These are phyloP conservation scores for Nomia melanderi DNA, from an alignment of 1,140 invertebrate species.

Conservation along the genomic window DNA sequence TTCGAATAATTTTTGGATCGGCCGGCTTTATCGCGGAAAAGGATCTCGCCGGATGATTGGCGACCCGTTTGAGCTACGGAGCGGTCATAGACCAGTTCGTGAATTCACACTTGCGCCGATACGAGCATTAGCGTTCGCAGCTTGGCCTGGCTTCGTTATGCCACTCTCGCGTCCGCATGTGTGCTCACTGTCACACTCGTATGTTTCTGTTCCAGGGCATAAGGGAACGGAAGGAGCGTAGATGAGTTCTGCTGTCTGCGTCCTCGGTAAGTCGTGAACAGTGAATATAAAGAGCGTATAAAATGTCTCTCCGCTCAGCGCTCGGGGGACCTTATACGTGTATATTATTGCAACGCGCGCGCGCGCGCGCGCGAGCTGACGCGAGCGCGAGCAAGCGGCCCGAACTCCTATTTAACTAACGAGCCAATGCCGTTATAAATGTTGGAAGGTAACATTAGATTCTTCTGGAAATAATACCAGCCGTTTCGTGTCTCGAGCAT, in stretches of 20 bases:
- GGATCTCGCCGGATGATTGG: conserved; percentile 22
- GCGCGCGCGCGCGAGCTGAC: no score
- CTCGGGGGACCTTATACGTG: conserved; percentile 7
- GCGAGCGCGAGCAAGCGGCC: no score
- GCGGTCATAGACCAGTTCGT: conserved; percentile 16
- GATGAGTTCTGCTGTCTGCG: conserved; percentile 74
- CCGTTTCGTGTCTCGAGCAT: conserved; percentile 5
- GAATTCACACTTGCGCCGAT: conserved; percentile 38
- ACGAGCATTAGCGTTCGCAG: conserved; percentile 12
- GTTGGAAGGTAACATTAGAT: neutral
- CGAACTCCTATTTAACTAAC: conserved; percentile 38
- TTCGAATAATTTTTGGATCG: neutral
- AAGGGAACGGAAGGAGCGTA: conserved; percentile 70
- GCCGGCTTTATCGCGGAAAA: neutral
- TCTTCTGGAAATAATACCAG: conserved; percentile 4
- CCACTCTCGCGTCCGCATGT: neutral
- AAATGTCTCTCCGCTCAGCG: conserved; percentile 37
- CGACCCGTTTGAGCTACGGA: conserved; percentile 18
- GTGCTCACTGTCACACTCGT: conserved; percentile 9
- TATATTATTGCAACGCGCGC: conserved; percentile 15
- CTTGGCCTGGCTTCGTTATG: neutral
- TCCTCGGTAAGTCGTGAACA: conserved; percentile 70
- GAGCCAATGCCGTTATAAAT: conserved; percentile 39
- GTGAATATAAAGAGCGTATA: conserved; percentile 26
- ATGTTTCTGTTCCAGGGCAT: conserved; percentile 71